A percentile compares a stretch with the other conserved stretches of the same genome.
phyloP scores from a whole-genome alignment of 2,113 vertebrate species.

The Poeciliopsis turrubarensis region DNA sequence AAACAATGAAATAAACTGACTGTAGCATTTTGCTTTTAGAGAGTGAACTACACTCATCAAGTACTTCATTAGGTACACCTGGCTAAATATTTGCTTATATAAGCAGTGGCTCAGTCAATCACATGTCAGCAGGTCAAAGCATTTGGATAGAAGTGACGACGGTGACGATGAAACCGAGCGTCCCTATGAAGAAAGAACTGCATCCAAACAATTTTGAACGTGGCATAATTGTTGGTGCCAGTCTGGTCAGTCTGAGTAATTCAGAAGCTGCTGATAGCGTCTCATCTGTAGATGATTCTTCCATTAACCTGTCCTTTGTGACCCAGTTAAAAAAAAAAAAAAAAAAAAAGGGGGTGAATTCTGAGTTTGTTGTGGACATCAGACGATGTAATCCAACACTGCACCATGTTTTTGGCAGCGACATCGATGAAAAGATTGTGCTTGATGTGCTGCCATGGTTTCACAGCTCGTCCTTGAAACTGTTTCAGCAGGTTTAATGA shows the following conservation, averaged over 20 bases:
- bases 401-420: neutral
- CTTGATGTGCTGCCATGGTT: constrained; percentile 36
- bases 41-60: too few relatives aligned
- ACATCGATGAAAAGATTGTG: constrained; percentile 19
- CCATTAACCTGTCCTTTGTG: constrained; percentile 34
- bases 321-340: constrained; percentile 10
- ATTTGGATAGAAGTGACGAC: neutral
- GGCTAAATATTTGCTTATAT: neutral
- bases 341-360: too few relatives aligned
- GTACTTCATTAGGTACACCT: too few relatives aligned
- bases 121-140: neutral
- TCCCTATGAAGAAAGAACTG: neutral
- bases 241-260: neutral
- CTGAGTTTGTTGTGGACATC: constrained; percentile 24
- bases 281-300: constrained; percentile 33
- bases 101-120: neutral
- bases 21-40: too few relatives aligned
- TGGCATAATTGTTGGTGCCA: too few relatives aligned
- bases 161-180: neutral
- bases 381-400: constrained; percentile 22
- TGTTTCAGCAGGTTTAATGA: constrained; percentile 10
- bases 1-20: too few relatives aligned
- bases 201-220: too few relatives aligned
- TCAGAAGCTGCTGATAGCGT: neutral
- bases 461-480: constrained; percentile 27